Evolutionary conservation across 1,140 invertebrate genomes (phyloP), one percentile per base, ranked within the genome.

Genomic region (Coptotermes formosanus): DNA sequence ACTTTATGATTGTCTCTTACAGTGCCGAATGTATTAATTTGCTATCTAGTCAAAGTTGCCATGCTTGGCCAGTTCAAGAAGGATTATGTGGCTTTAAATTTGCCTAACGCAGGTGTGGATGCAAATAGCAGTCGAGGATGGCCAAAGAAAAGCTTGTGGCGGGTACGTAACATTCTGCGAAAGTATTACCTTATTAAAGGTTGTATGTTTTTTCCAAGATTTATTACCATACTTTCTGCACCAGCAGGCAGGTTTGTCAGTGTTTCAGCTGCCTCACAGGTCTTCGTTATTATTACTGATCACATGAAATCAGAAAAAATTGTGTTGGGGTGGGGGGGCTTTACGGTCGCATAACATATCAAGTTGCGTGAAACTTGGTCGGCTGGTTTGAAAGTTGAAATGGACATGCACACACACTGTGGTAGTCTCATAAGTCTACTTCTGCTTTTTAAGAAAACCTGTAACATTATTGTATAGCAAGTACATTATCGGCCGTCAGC

Each of bases 121-220:
- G n/a, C 14, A 45, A 44, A 32, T 38, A 85, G 30, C 23, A 82
- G 64, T 45, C 44, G 82, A 55, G 38, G 44, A 69, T 87, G 85
- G 55, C 48, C 85, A 12, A 88, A 88, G 81, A 88, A 89, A 85
- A 92, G 91, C 88, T 85, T 92, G 30, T 92, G 91, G 91, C 90
- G 92, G 87, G 91, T 92, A 89, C 89, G 89, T 87, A 86, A 0
- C 52, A 19, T 38, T 38, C 38, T 38, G 4, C 38, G 52, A 55
- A 55, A 55, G 16, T 21, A 19, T 48, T 48, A 4, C 38, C 38
- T 38, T 38, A 4, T 38, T 38, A 38, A 38, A 38, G 38, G 38
- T 38, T 38, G 38, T 4, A 38, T 38, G 38, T 38, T 2, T 38
- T 38, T 38, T 38, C 38, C 38, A 38, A 38, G 38, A 38, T 38